Evolutionary conservation across 2,113 vertebrate species (phyloP), one percentile per base, ranked within the genome.

Genomic region (Ophthalmolycus amberensis): DNA sequence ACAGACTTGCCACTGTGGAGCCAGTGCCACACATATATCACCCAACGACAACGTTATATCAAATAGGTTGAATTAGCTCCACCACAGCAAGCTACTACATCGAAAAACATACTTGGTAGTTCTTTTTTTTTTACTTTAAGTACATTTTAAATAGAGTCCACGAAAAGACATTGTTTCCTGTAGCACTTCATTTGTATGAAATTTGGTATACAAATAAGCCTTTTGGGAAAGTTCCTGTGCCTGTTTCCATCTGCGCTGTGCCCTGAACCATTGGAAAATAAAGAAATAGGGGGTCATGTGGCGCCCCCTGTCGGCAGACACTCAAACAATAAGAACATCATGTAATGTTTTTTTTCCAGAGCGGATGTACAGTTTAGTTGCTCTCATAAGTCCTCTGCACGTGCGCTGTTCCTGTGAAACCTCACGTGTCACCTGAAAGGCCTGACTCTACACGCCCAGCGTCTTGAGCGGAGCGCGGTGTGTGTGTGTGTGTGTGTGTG

Each of bases 231-330:
- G 52, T 58, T 1, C 9, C 37, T 44, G 4, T 44, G 4, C 10
- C 56, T 60, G n/a, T 20, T 42, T 6, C 15, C 54, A 32, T 44
- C 5, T 27, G n/a, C 6, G 5, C 15, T 66, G 60, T 27, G 29
- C 15, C n/a, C 9, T 52, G 20, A 58, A 40, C 22, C 44, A 29
- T 18, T 38, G 9, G 1, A 34, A 6, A 32, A 9, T 1, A 12
- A 6, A 1, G 5, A 7, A 4, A 14, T 16, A 7, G 46, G 3
- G 22, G 14, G 27, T n/a, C 1, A 3, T 38, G 15, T 73, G 62
- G 63, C 75, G 80, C 86, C 90, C 75, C 27, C 90, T 91, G 16
- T 12, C 5, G 88, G 11, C 18, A 3, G 16, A 27, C 0, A 37
- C 4, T 3, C 25, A 15, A 59, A 88, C 42, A 34, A 40, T 40